Conservation (phyloP, 2,113 vertebrate genomes). For the Xenus cinereus region DNA sequence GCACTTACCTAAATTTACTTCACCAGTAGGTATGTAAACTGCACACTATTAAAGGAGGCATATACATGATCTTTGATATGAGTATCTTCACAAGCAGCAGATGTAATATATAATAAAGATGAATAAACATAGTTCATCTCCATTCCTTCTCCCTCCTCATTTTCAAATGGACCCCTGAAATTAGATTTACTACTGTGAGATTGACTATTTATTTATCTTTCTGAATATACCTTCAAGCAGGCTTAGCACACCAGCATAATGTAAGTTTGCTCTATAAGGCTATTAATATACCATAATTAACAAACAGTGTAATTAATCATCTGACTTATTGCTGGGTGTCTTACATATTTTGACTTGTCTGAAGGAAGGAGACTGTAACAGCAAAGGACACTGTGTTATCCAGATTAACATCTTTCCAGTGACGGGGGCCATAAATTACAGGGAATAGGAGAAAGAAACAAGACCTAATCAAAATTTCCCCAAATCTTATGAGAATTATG, state of each 20-base stretch:
- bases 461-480: neutral
- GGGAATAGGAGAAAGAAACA: neutral
- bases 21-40: neutral
- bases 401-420: neutral
- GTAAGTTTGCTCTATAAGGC: neutral
- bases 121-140: neutral
- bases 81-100: neutral
- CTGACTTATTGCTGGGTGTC: neutral
- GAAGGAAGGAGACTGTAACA: neutral
- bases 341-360: neutral
- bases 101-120: neutral
- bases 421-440: neutral
- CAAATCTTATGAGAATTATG: neutral
- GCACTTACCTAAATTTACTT: neutral
- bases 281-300: neutral
- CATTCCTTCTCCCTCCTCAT: neutral
- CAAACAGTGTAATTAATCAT: neutral
- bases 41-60: neutral
- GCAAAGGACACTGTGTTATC: neutral
- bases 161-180: neutral
- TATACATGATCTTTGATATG: neutral
- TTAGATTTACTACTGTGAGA: neutral
- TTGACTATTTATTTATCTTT: neutral
- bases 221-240: neutral
- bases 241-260: neutral